Percentiles rank a stretch among this genome's conserved stretches.
Evolutionary conservation across 2,888 invertebrate genomes (phyloP).

Genomic region (Hemicrepidius hirtus): DNA sequence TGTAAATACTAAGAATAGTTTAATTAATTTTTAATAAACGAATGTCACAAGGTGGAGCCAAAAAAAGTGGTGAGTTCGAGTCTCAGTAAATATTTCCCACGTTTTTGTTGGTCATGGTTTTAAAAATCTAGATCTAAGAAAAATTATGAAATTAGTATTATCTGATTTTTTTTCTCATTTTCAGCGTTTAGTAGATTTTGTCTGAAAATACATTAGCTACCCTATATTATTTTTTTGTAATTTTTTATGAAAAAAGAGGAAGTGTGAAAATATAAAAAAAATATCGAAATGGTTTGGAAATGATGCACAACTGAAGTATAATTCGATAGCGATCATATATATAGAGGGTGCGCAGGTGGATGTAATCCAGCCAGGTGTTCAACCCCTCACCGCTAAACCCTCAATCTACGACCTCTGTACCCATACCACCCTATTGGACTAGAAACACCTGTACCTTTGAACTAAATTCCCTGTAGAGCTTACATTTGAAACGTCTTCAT

Average conservation of each 20-base stretch:
- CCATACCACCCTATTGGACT: constrained; percentile 55
- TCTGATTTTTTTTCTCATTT: neutral
- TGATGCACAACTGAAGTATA: constrained; percentile 56
- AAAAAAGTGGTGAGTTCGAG: no score
- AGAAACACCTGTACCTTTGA: constrained; percentile 60
- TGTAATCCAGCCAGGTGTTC: constrained; percentile 63
- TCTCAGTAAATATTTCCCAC: no score
- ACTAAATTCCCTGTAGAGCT: constrained; percentile 57
- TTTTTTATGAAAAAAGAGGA: neutral
- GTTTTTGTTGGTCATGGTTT: no score
- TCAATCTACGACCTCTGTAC: constrained; percentile 51
- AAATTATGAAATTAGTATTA: neutral
- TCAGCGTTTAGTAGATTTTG: no score
- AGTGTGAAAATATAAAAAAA: constrained; percentile 2
- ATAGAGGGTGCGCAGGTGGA: constrained; percentile 60
- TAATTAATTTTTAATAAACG: no score
- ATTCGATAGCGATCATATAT: constrained; percentile 58
- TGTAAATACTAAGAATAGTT: no score
- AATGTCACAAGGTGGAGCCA: no score
- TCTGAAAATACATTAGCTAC: no score
- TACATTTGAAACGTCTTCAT: constrained; percentile 58
- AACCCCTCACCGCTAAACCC: constrained; percentile 57
- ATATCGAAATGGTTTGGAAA: constrained; percentile 32
- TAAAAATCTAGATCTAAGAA: no score
- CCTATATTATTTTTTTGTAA: neutral